A percentile compares a stretch with the other conserved stretches of the same genome.
phyloP scores from a whole-genome alignment of 2,797 vertebrate species.

The Rhynchotus rufescens region DNA sequence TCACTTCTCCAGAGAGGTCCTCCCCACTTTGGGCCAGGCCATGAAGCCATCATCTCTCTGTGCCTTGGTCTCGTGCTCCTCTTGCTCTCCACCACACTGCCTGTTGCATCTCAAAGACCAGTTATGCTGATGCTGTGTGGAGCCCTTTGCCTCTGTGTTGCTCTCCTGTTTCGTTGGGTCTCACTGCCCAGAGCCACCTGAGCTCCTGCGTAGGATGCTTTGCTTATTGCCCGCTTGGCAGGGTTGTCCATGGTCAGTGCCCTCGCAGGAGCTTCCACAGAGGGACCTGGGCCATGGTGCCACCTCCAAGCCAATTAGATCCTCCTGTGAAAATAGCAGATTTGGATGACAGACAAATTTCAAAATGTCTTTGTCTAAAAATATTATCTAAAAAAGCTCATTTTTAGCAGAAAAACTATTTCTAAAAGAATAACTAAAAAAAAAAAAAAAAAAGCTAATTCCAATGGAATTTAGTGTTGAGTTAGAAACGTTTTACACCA shows the following conservation, averaged over 20 bases:
- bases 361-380: not conserved
- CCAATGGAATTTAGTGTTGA: not conserved
- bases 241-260: not conserved
- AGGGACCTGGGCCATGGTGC: not conserved
- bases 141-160: not conserved
- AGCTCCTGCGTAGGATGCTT: not conserved
- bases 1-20: not conserved
- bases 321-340: not conserved
- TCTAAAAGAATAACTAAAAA: too few species aligned
- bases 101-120: not conserved
- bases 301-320: not conserved
- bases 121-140: not conserved
- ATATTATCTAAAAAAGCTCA: not conserved
- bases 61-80: not conserved
- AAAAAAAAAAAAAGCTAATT: not conserved
- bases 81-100: not conserved
- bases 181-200: fast-evolving
- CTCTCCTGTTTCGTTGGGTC: not conserved
- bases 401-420: not conserved
- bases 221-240: not conserved
- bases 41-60: not conserved
- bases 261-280: not conserved
- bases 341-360: not conserved
- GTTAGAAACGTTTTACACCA: not conserved
- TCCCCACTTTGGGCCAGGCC: not conserved